Percentiles rank a stretch among this genome's conserved stretches.
These are phyloP conservation scores for Falco concolor DNA, from an alignment of 2,797 vertebrate genomes.

Conservation along the genomic window DNA sequence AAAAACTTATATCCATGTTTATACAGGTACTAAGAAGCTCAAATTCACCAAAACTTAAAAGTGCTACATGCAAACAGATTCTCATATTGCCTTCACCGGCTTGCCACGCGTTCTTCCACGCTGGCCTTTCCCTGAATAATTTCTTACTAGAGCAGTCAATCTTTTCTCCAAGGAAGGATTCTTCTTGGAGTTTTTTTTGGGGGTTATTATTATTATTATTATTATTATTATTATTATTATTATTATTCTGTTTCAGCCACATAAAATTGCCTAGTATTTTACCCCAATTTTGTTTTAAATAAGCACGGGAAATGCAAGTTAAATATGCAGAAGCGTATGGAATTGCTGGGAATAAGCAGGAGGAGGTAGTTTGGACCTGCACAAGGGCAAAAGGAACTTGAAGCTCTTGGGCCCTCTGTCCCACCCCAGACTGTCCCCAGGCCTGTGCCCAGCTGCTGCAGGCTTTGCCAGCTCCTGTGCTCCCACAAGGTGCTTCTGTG, in stretches of 20 bases:
- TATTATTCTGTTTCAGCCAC: neutral
- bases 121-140: neutral
- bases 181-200: neutral
- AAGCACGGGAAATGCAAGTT: neutral
- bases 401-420: too few species aligned
- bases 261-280: neutral
- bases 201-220: neutral
- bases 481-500: neutral
- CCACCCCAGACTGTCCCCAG: neutral
- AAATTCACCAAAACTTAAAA: neutral
- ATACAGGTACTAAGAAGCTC: neutral
- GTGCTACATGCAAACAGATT: neutral
- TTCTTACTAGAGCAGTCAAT: neutral
- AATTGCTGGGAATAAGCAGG: neutral
- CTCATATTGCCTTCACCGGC: rapidly evolving
- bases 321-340: too few species aligned
- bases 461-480: neutral
- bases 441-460: neutral
- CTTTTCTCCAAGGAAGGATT: neutral
- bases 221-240: neutral
- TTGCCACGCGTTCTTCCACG: neutral
- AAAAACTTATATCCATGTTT: neutral
- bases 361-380: neutral
- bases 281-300: neutral
- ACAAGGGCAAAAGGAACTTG: too few species aligned